Conservation (phyloP, 2,888 invertebrate species). For the Acronicta leporina region DNA sequence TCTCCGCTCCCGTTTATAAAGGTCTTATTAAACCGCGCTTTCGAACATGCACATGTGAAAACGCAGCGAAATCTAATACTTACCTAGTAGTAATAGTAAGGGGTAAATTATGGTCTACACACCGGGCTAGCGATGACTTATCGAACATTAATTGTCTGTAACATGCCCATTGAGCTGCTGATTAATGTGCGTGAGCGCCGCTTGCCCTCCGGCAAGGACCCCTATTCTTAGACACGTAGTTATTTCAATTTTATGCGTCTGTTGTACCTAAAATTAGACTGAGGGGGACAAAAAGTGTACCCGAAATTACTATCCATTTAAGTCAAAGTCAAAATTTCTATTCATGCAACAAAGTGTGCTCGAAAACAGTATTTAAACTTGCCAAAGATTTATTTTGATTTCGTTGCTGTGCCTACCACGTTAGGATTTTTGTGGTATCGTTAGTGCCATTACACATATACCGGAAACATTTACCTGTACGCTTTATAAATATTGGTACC, state of each 20-base stretch:
- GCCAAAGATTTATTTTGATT: too few species aligned
- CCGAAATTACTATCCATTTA: not conserved
- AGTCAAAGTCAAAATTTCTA: too few species aligned
- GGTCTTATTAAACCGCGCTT: constrained; percentile 52
- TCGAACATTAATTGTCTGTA: constrained; percentile 73
- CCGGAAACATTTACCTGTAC: too few species aligned
- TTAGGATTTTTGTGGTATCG: too few species aligned
- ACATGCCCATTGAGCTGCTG: constrained; percentile 66
- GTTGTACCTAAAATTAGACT: constrained; percentile 11
- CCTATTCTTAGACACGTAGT: constrained; percentile 38
- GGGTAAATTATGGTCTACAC: constrained; percentile 64
- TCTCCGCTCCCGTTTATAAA: constrained; percentile 51
- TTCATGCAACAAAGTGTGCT: too few species aligned
- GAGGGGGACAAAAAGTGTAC: not conserved
- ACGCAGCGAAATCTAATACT: constrained; percentile 46
- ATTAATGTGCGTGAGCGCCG: constrained; percentile 64
- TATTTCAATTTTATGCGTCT: constrained; percentile 33
- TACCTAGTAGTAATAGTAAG: constrained; percentile 47
- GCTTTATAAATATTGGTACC: too few species aligned
- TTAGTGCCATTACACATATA: too few species aligned
- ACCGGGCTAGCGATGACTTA: constrained; percentile 66
- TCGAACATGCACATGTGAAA: constrained; percentile 61
- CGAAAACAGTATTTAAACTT: too few species aligned
- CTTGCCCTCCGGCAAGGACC: constrained; percentile 29
- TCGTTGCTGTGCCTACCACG: too few species aligned